phyloP scores from a whole-genome alignment of 2,888 invertebrate species.

The Pemphredon lugubris region DNA sequence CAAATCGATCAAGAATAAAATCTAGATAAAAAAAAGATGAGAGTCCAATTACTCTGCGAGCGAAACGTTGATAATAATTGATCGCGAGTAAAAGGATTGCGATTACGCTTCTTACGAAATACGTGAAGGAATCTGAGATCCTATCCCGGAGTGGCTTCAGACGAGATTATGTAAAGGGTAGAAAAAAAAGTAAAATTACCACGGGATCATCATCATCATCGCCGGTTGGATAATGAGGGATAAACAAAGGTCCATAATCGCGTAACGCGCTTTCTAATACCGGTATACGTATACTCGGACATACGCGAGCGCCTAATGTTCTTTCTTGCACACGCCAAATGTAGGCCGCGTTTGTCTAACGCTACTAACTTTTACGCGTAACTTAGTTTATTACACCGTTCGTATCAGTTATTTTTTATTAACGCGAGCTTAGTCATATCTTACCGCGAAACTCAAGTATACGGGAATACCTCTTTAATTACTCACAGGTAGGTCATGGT shows the following conservation, averaged over 20 bases:
- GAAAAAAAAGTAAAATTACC: constrained; percentile 53
- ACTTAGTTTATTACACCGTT: constrained; percentile 20
- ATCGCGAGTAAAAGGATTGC: neutral
- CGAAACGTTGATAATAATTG: constrained; percentile 1
- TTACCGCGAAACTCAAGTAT: constrained; percentile 12
- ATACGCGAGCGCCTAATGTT: constrained; percentile 34
- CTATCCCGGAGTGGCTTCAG: neutral
- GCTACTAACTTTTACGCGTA: constrained; percentile 16
- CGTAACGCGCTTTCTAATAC: constrained; percentile 72
- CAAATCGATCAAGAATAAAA: too few species aligned
- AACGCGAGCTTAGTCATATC: constrained; percentile 11
- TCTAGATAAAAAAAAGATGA: too few species aligned
- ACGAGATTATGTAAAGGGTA: constrained; percentile 39
- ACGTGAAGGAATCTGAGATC: neutral
- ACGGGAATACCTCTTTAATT: constrained; percentile 1
- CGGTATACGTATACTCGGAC: constrained; percentile 49
- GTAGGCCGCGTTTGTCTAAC: constrained; percentile 38
- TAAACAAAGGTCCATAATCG: constrained; percentile 63
- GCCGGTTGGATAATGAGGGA: constrained; percentile 55
- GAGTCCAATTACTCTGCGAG: neutral
- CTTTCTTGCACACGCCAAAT: constrained; percentile 23
- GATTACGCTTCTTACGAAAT: neutral
- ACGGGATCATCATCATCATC: constrained; percentile 55
- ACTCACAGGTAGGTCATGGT: too few species aligned
- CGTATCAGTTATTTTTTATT: constrained; percentile 4